phyloP scores from a whole-genome alignment of 1,140 invertebrate genomes.

The Palaemon carinicauda region DNA sequence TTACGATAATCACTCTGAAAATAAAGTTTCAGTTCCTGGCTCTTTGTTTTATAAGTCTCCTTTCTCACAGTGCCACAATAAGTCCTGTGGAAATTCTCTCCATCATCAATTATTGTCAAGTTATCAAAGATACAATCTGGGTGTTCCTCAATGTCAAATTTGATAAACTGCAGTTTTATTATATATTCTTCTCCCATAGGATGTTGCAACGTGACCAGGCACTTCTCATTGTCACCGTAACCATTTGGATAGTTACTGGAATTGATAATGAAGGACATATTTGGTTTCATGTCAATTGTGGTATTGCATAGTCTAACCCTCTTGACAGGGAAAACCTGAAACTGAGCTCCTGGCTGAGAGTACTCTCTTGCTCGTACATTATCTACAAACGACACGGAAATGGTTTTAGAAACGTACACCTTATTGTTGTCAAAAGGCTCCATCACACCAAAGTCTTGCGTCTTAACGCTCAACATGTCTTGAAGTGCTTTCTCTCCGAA shows the following conservation, averaged over 20 bases:
- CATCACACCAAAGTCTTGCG: not conserved
- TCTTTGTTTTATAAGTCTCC: not conserved
- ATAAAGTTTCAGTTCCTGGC: not conserved
- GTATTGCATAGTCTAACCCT: not conserved
- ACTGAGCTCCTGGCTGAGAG: not conserved
- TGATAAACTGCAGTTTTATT: not conserved
- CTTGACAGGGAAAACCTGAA: not conserved
- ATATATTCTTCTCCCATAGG: not conserved
- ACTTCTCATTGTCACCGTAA: not conserved
- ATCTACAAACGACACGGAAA: not conserved
- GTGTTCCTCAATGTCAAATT: not conserved
- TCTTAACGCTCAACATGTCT: not conserved
- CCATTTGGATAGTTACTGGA: not conserved
- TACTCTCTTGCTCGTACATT: not conserved
- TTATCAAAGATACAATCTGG: not conserved
- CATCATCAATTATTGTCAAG: not conserved
- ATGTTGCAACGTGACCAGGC: not conserved
- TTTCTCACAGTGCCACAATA: not conserved
- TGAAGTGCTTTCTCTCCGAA: not conserved
- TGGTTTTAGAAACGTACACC: not conserved
- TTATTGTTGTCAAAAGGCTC: not conserved
- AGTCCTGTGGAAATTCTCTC: not conserved
- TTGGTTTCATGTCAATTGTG: not conserved
- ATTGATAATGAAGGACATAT: not conserved
- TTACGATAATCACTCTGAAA: not conserved